Base-by-base conservation (phyloP, 2,888 invertebrate genomes). In the Thalpophila matura region DNA sequence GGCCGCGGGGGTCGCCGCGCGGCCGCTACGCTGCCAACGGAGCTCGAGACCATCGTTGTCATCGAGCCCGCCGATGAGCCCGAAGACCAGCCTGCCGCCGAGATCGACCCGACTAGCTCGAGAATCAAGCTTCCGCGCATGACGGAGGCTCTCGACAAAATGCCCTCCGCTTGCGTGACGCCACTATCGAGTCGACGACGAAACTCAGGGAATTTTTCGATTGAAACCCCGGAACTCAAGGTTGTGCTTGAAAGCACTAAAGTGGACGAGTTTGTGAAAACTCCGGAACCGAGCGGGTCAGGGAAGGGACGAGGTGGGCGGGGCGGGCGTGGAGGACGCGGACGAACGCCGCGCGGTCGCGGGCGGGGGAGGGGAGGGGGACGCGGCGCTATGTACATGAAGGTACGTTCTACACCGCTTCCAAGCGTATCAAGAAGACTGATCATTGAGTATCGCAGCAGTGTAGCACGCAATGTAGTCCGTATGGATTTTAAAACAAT, bases 91-190 rank as follows among this genome's bases (percentile, higher is more conserved):
- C 42, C 42, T 3, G 46, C 62, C 0, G 33, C 79, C 2, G 85
- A 88, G 1, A 89, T 93, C 22, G 95, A 95, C 77, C 93, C 94
- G 1, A 94, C 91, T 2, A 93, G 93, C 69, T 92, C 93, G n/a
- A 84, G 94, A 26, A 89, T 94, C 58, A 94, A 94, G 69, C 83
- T 93, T 45, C 94, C 94, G n/a, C 86, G 94, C 0, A 91, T 94
- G 91, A 94, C 94, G 2, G 95, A 94, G 66, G 94, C 93, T 2
- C 82, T 94, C 3, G 93, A 94, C 67, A 92, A 94, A 50, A 90
- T 92, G 83, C 90, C 91, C 1, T 86, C 87, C 3, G 77, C 84
- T 3, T 91, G 91, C 61, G 78, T 87, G 3, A 92, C 93, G 4
- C 91, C 93, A 12, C 78, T 94, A 27, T 85, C 91, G 20, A 92